A percentile compares a stretch with the other conserved stretches of the same genome.
phyloP scores from a whole-genome alignment of 1,140 invertebrate genomes.

The Tetranychus urticae region DNA sequence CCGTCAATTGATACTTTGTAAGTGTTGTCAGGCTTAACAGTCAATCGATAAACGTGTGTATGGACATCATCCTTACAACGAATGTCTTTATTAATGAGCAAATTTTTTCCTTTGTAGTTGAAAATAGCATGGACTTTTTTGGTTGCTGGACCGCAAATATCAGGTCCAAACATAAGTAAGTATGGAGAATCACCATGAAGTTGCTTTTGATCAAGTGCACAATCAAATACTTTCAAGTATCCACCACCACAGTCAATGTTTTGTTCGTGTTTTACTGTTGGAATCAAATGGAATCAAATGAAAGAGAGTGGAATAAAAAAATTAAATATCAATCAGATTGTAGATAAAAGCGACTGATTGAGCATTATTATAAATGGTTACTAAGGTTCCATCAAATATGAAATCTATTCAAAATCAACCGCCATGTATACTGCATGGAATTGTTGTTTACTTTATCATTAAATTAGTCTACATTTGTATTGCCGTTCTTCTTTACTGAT shows the following conservation, averaged over 20 bases:
- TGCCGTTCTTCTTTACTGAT: too few relatives aligned
- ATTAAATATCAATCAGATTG: too few relatives aligned
- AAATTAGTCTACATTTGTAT: too few relatives aligned
- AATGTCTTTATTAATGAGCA: constrained; percentile 74
- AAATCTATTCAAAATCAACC: too few relatives aligned
- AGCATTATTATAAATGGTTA: too few relatives aligned
- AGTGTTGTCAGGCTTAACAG: constrained; percentile 85
- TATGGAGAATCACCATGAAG: constrained; percentile 94
- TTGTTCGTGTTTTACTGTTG: constrained; percentile 83
- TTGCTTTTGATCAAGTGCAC: constrained; percentile 60
- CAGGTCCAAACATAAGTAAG: constrained; percentile 80
- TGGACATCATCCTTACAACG: constrained; percentile 69
- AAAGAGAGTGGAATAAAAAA: background rate
- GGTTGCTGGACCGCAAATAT: constrained; percentile 54
- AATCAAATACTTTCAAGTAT: constrained; percentile 87
- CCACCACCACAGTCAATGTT: constrained; percentile 99
- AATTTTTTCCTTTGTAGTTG: constrained; percentile 94
- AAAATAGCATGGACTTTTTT: constrained; percentile 99
- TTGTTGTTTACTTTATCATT: too few relatives aligned
- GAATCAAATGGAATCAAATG: background rate
- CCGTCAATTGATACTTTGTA: constrained; percentile 96
- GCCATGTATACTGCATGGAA: too few relatives aligned
- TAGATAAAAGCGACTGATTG: too few relatives aligned
- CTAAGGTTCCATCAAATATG: too few relatives aligned
- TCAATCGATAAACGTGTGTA: constrained; percentile 92